Base-by-base conservation (phyloP, 2,797 vertebrate species). In the Micromesistius poutassou region DNA sequence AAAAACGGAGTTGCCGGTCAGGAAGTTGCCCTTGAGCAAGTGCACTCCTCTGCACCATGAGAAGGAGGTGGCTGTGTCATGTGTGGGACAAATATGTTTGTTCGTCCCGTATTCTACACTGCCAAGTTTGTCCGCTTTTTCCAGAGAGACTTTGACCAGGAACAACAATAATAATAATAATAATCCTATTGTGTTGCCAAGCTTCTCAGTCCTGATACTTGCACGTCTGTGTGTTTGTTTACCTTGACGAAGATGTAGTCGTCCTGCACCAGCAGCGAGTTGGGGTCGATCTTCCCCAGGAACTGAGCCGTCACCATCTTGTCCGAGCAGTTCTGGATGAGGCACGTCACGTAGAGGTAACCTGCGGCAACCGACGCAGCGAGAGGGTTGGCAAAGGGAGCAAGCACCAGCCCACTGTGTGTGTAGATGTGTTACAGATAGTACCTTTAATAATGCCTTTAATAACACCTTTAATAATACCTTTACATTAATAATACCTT, bases 161-260 rank as follows among this genome's bases (percentile, higher is more conserved):
- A 42, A 42, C 40, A 42, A 38, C 5, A 38, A 38, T 7, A 5
- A 38, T 33, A 33, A 33, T 5, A 2, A 36, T 9, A 2, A 42
- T 36, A 36, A 36, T 9, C 8, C 6, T 9, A 36, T 36, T 42
- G 2, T 42, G 40, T 42, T 12, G 12, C 40, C 40, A 12, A 42
- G 10, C 40, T 36, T 6, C 55, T 25, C 55, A 71, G 1, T 25
- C 30, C 28, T 9, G 30, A 30, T 13, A 31, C 12, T 4, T 31
- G 12, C 25, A 22, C 22, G 10, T 72, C 1, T 13, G 70, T 30
- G 3, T n/a, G 70, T 73, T 73, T 35, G 13, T 35, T 90, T 93
- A 98, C 98, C 97, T 97, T 97, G 19, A 99, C 92, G 89, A 99
- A 98, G 87, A 97, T 86, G 90, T 98, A 99, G 84, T 96, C 93